Base-by-base conservation (phyloP, 2,113 vertebrate genomes). In the Aviceda subcristata region DNA sequence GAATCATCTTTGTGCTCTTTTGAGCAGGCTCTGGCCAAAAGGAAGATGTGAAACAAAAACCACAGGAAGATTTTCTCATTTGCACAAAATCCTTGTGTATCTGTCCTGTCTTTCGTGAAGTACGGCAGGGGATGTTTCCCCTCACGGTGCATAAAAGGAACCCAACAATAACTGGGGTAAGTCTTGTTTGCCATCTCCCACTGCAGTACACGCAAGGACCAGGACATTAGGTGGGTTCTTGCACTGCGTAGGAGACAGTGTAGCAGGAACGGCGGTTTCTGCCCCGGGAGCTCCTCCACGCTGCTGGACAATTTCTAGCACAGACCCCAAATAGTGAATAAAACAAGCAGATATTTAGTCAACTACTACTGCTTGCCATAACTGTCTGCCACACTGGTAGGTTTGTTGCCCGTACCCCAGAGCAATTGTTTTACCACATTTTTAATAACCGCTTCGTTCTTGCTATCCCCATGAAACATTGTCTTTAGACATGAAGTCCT, bases 51-150 rank as follows among this genome's bases (percentile, higher is more conserved):
- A 86, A 83, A 51, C 2, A 41, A 73, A 89, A 83, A 39, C 0
- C 10, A 29, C n/a, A 68, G 27, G 22, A 32, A 78, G 57, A 20
- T 81, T 66, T 87, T 85, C n/a, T 82, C 20, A 38, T 57, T 57
- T 7, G 63, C 20, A 72, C 24, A 77, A 63, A 59, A 45, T 5
- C 3, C 16, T 67, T 41, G 13, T n/a, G 6, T 32, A 19, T 66
- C 10, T 89, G 11, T 30, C 38, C 9, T 50, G 15, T 5, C 21
- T 71, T 86, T 64, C 15, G 32, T 2, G 6, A 81, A n/a, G 13
- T 6, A 50, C 2, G 0, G 2, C 11, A 75, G 9, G 12, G 14
- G 21, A 15, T 0, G 0, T 2, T 50, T 72, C 12, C 22, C 12
- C 86, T 72, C 30, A 27, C 2, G 13, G 20, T 15, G 7, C 21